phyloP scores from a whole-genome alignment of 2,888 invertebrate species.

The Eristalis pertinax region DNA sequence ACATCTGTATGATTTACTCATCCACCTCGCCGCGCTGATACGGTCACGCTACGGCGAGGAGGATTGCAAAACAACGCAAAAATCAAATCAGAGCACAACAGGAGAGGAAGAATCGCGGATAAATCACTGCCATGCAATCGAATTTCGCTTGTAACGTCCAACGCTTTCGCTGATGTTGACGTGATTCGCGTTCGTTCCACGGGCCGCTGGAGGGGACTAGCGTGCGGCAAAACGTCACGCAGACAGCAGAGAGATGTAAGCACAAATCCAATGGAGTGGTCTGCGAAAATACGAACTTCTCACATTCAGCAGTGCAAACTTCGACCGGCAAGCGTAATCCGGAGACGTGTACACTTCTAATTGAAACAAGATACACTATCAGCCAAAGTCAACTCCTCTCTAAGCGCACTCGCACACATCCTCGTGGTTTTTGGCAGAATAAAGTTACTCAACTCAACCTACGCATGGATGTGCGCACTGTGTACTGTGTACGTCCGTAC shows the following conservation, averaged over 20 bases:
- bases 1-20: constrained; percentile 28
- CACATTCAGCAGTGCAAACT: constrained; percentile 36
- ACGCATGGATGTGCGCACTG: not conserved
- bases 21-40: not conserved
- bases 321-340: constrained; percentile 58
- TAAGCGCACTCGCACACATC: constrained; percentile 26
- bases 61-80: not conserved
- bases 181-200: not conserved
- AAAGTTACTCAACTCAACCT: not conserved
- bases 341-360: constrained; percentile 65
- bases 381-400: constrained; percentile 50
- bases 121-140: constrained; percentile 63
- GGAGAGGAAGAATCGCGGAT: constrained; percentile 8
- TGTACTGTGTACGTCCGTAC: not conserved
- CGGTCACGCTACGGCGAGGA: not conserved
- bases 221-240: not conserved
- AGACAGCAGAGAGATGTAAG: constrained; percentile 27
- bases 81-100: not conserved
- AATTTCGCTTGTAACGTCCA: constrained; percentile 38
- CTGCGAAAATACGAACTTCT: constrained; percentile 9
- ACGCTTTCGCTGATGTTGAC: constrained; percentile 49
- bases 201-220: not conserved
- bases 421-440: constrained; percentile 8
- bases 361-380: constrained; percentile 71
- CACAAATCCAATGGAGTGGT: not conserved